Conservation (phyloP, 2,797 vertebrate species). For the Crax fasciolata region DNA sequence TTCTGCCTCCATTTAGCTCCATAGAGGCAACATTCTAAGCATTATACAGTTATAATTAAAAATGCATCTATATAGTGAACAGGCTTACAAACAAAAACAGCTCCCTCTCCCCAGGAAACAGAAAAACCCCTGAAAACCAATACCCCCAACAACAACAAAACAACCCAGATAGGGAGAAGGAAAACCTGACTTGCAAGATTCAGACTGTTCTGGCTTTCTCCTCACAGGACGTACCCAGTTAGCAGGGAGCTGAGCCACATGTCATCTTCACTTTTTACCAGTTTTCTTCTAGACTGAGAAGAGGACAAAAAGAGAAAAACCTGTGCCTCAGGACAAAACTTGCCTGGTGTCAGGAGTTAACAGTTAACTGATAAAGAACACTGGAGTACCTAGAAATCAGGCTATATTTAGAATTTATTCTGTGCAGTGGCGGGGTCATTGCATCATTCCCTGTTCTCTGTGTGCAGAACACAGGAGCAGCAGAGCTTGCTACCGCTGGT, state of each 20-base stretch:
- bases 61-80: accelerated
- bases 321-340: background rate
- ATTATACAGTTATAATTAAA: background rate
- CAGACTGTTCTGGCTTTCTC: background rate
- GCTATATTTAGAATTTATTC: constrained; percentile 43
- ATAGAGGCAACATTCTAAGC: background rate
- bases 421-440: background rate
- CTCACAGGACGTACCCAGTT: background rate
- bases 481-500: background rate
- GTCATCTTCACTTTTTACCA: background rate
- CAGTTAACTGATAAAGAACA: constrained; percentile 52
- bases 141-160: background rate
- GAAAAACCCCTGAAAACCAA: background rate
- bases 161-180: background rate
- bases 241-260: background rate
- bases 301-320: background rate
- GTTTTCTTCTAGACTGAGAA: background rate
- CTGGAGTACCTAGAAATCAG: background rate
- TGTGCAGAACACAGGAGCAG: background rate
- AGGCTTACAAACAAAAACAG: background rate
- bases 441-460: background rate
- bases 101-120: too few relatives aligned
- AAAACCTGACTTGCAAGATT: background rate
- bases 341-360: constrained; percentile 36
- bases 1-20: background rate